Evolutionary conservation across 2,113 vertebrate genomes (phyloP), one percentile per base, ranked within the genome.

Genomic region (Colinus virginianus): DNA sequence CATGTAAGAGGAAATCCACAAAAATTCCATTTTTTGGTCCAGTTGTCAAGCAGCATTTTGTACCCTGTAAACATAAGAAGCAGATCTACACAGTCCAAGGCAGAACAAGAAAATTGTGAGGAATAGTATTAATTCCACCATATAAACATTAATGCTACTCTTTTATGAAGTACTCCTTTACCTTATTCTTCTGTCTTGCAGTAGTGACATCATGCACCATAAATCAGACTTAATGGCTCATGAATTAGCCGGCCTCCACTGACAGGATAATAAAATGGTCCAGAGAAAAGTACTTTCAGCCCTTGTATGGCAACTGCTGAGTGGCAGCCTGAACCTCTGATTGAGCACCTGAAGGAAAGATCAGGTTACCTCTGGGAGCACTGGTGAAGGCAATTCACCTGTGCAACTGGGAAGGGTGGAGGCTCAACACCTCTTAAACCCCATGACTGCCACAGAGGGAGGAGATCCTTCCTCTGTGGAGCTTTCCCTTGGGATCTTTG

Each of bases 261-360:
- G 95, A 91, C 88, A 97, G 69, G 56, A 88, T 93, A 97, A 97
- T 88, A 93, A 96, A 96, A 95, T 90, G 76, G 89, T 70, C 61
- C 56, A 91, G 81, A 68, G 75, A 95, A 97, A 97, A 96, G 76
- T 81, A 40, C 76, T 93, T 96, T 85, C 70, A 77, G 58, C 40
- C 40, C 40, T 13, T 40, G 12, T 40, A 12, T 40, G 40, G 40
- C 40, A 40, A 40, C 11, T 40, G 40, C 40, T 40, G 40, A 40
- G 40, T 40, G 11, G 13, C 40, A 40, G 40, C 40, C 40, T 40
- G 40, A 40, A 40, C 40, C 11, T 13, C 40, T 40, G 40, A 40
- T 13, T 40, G 40, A 40, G 40, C 40, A 40, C 40, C 40, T 40
- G 40, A 40, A 40, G 40, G 10, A 40, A 40, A 40, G 40, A 40